These are phyloP conservation scores for Siniperca undulata DNA, from an alignment of 2,797 vertebrate species.

Conservation along the genomic window DNA sequence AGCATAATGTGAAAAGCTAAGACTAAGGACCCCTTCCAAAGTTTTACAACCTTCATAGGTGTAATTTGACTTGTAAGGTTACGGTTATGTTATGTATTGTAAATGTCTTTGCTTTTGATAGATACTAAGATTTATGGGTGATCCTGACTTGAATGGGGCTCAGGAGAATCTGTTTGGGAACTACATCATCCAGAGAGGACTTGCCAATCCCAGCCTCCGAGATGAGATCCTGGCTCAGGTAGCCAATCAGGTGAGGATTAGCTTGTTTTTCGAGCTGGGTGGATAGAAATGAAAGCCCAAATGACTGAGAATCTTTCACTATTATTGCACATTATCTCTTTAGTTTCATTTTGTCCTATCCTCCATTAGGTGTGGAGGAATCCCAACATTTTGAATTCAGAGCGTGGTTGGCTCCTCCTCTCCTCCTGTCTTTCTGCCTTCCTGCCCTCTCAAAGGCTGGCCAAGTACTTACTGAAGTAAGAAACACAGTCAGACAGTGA, in stretches of 20 bases:
- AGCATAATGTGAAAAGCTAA: neutral
- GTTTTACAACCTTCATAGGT: neutral
- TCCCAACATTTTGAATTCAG: slow-evolving; percentile 90
- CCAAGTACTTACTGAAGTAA: slow-evolving; percentile 96
- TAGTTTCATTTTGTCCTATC: neutral
- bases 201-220: slow-evolving; percentile 87
- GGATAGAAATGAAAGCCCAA: neutral
- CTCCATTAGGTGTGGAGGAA: slow-evolving; percentile 87
- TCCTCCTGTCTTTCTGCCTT: slow-evolving; percentile 92
- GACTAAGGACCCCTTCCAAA: neutral
- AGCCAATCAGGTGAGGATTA: slow-evolving; percentile 90
- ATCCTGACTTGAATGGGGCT: slow-evolving; percentile 89
- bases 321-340: neutral
- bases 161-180: slow-evolving; percentile 95
- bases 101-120: slow-evolving; percentile 58
- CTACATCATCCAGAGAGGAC: slow-evolving; percentile 95
- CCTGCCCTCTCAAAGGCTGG: slow-evolving; percentile 87
- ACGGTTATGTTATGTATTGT: neutral
- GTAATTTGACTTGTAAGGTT: neutral
- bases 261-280: neutral
- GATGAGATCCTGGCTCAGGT: slow-evolving; percentile 95
- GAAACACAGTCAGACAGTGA: slow-evolving; percentile 43
- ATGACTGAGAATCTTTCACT: neutral
- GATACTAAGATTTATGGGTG: slow-evolving; percentile 97
- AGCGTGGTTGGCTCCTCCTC: slow-evolving; percentile 95